These are phyloP conservation scores for Platygyra sinensis DNA, from an alignment of 64 coral and sea anemone species.

Conservation along the genomic window DNA sequence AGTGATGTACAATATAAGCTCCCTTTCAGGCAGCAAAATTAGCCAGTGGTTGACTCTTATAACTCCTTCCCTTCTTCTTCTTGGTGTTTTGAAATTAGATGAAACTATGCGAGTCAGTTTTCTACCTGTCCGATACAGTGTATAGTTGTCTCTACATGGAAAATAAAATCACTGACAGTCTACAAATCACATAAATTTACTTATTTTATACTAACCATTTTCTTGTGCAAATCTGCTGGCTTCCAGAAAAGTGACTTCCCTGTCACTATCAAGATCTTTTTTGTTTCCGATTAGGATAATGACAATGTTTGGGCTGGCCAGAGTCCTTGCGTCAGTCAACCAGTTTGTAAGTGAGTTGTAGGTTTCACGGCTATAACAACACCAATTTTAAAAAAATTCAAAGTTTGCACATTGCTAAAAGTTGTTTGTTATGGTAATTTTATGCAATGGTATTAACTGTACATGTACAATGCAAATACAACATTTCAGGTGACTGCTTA, in stretches of 20 bases:
- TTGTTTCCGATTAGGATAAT: constrained; percentile 99
- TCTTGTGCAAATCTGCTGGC: constrained; percentile 99
- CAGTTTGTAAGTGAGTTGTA: constrained; percentile 99
- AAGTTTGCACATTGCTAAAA: no score
- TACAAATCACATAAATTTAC: no score
- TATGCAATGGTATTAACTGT: background rate
- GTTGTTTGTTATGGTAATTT: no score
- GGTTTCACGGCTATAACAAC: constrained; percentile 83
- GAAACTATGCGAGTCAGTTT: no score
- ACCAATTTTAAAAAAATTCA: background rate
- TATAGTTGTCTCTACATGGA: no score
- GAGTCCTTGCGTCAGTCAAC: constrained; percentile 97
- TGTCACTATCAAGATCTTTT: constrained; percentile 97
- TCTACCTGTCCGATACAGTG: no score
- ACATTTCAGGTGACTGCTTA: background rate
- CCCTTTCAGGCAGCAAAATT: no score
- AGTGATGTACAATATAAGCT: no score
- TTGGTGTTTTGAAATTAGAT: no score
- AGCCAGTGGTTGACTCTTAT: no score
- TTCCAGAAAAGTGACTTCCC: constrained; percentile 98
- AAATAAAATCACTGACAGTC: no score
- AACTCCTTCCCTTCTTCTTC: no score
- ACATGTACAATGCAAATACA: background rate
- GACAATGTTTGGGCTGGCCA: constrained; percentile 98
- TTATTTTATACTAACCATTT: constrained; percentile 80